Evolutionary conservation across 2,797 vertebrate species (phyloP), one percentile per base, ranked within the genome.

Genomic region (Eupleurogrammus muticus): DNA sequence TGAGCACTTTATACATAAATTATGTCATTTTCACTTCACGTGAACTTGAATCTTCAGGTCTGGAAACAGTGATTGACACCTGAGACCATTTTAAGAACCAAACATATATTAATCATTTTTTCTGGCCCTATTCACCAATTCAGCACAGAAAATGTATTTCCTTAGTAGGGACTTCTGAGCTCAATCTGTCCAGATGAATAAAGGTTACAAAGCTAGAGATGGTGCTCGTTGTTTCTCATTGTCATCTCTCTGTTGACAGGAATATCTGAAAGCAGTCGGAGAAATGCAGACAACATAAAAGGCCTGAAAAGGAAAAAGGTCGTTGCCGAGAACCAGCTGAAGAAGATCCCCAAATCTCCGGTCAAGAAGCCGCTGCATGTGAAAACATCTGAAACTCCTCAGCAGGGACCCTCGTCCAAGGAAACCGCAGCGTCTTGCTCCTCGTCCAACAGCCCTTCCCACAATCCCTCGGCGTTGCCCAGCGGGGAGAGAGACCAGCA

Each of bases 251-350:
- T 81, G 4, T 78, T 56, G 73, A 73, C 85, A 98, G 97, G 96
- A 80, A 88, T 90, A 78, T 80, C 94, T 35, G 96, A 96, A 79
- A 89, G 92, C 92, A 92, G 91, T 78, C 94, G 92, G 86, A 94
- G 95, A 93, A 92, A 92, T 82, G 94, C 93, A 46, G 97, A 98
- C 73, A 87, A 90, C 81, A 86, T 97, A 78, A 99, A 99, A 92
- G 97, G 97, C 77, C 94, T 99, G 77, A 99, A 99, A 89, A 95
- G 98, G 71, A 99, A 99, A 91, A 99, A 99, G 89, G 92, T 99
- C 56, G 96, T 99, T 66, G 94, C 93, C 59, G 97, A 99, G 92
- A 99, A 97, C 87, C 96, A 96, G 72, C 90, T 95, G 1, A 98
- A 98, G 85, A 99, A 99, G 93, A 96, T 97, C 87, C 97, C 96